Evolutionary conservation across 2,113 vertebrate species (phyloP), one percentile per base, ranked within the genome.

Genomic region (Ancistrus triradiatus): DNA sequence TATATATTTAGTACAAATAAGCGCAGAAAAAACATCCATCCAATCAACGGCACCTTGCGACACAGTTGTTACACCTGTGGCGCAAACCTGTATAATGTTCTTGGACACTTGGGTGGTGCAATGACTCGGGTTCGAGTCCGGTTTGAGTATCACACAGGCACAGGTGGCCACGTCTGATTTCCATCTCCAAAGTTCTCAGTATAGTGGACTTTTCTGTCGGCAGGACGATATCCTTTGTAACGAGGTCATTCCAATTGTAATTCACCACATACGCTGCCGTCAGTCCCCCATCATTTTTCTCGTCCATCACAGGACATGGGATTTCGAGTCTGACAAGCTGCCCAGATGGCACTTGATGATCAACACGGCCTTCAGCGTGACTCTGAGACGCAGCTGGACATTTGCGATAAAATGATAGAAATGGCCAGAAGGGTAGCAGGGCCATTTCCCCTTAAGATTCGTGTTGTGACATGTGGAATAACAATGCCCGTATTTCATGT

Each of bases 401-500:
- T 59, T 52, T 47, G 47, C 31, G 37, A n/a, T 18, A 33, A 37
- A 70, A 59, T 56, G 22, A 53, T 10, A 19, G 17, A 40, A 40
- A 52, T 38, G 25, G 42, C 27, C 19, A 35, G 11, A 15, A 24
- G 38, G 27, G 17, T 4, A n/a, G 6, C 33, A 4, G 10, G 6
- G 18, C 6, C 10, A 18, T 17, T 44, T 15, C 2, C 42, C 17
- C 7, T 6, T 28, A 35, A 24, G 18, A 3, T 37, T 47, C 31
- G 28, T 40, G 40, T 17, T n/a, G 37, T 58, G 37, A 28, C 11
- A 13, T 57, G 7, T 18, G 9, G 35, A 38, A 13, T 50, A 62
- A n/a, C 33, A 27, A 7, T 27, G 49, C n/a, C 49, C 37, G 21
- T 42, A 53, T 51, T 55, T 55, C n/a, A 35, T 37, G 25, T 51